Conservation (phyloP, 2,113 vertebrate genomes). For the Ranitomeya imitator region DNA sequence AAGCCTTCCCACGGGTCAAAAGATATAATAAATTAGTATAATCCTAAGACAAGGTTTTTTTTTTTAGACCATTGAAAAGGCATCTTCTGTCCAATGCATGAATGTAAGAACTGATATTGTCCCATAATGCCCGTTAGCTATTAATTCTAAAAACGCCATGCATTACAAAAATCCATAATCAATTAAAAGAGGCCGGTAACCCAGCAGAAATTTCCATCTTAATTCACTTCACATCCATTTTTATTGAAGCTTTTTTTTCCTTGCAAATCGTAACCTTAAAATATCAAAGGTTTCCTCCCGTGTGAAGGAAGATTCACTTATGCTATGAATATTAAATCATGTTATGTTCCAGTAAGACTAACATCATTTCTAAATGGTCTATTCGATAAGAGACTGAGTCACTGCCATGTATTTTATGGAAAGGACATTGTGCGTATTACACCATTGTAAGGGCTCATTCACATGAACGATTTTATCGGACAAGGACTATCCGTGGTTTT, state of each 20-base stretch:
- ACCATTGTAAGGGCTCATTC: neutral
- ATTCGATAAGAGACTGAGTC: neutral
- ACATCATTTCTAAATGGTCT: slow-evolving; percentile 23
- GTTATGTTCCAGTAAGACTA: slow-evolving; percentile 49
- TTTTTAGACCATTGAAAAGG: slow-evolving; percentile 61
- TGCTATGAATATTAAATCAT: slow-evolving; percentile 50
- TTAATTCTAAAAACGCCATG: slow-evolving; percentile 56
- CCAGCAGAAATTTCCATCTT: slow-evolving; percentile 63
- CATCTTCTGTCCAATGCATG: slow-evolving; percentile 45
- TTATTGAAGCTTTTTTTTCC: slow-evolving; percentile 57
- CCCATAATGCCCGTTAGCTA: slow-evolving; percentile 7
- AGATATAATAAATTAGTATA: slow-evolving; percentile 63
- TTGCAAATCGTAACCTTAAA: slow-evolving; percentile 57
- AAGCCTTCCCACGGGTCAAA: slow-evolving; percentile 70
- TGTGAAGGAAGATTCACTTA: slow-evolving; percentile 62
- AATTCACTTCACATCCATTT: slow-evolving; percentile 62
- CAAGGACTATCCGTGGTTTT: no score
- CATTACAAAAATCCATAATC: slow-evolving; percentile 60
- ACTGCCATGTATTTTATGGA: neutral
- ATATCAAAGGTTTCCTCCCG: slow-evolving; percentile 64
- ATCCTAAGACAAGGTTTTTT: slow-evolving; percentile 56
- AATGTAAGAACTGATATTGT: neutral
- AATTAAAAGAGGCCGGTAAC: slow-evolving; percentile 60
- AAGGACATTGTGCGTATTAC: neutral
- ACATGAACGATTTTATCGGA: no score